Base-by-base conservation (phyloP, 2,797 vertebrate genomes). In the Argyrosomus regius region DNA sequence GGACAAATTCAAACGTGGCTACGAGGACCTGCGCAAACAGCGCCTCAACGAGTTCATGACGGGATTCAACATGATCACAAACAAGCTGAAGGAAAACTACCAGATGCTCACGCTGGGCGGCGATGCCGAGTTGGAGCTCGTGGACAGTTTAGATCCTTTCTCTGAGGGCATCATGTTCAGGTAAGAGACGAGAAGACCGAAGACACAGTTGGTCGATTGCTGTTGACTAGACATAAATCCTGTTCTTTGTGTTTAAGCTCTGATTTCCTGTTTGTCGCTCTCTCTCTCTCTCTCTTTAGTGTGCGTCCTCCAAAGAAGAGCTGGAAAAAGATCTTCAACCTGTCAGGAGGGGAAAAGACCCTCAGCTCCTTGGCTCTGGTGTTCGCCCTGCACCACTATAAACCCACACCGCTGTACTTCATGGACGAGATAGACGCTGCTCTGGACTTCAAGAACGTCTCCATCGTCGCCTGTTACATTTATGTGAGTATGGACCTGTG, bases 371-470 rank as follows among this genome's bases (percentile, higher is more conserved):
- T 99, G 93, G 98, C 98, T 2, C 92, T 99, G 78, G 98, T 99
- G 59, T 99, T 99, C 43, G 98, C 98, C 7, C 96, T 99, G 72
- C 98, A 99, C 88, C 98, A 99, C 91, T 99, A 97, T 81, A 99
- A 99, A 59, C 98, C 98, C 72, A 99, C 98, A 0, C 98, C 98
- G 0, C 96, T 99, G 9, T 99, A 99, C 78, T 99, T 99, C 91
- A 99, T 99, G 98, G 98, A 99, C 13, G 98, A 99, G 94, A 99
- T 99, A 0, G 98, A 99, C 14, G 98, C 98, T 5, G 98, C 98
- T 0, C 96, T 99, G 0, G 98, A 99, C 88, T 99, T 99, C 94
- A 99, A 98, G 90, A 99, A 99, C 2, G 98, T 99, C 49, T 99
- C 98, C 20, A 99, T 99, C 45, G 98, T 99, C 41, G 97, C 98